phyloP scores from a whole-genome alignment of 2,113 vertebrate species.

The Alexandromys fortis region DNA sequence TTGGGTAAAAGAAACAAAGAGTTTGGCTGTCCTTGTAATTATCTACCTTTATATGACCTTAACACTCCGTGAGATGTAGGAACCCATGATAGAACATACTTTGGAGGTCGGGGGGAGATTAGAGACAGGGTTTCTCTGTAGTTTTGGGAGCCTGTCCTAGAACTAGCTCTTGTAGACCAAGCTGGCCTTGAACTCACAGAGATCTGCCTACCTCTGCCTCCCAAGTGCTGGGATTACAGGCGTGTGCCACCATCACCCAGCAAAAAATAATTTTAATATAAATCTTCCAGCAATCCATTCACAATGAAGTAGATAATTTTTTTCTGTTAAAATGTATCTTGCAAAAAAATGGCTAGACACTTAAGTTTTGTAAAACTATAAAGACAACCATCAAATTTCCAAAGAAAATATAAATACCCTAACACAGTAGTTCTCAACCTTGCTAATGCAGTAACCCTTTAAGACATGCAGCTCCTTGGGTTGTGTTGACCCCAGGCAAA shows the following conservation, averaged over 20 bases:
- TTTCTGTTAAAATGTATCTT: not conserved
- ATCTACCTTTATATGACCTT: not conserved
- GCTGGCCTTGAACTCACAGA: no score
- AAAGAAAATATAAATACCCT: not conserved
- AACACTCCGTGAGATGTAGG: not conserved
- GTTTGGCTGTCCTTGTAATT: not conserved
- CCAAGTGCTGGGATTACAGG: no score
- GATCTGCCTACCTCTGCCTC: no score
- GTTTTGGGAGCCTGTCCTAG: no score
- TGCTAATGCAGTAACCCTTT: not conserved
- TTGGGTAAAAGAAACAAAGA: not conserved
- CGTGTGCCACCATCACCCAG: no score
- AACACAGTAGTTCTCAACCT: not conserved
- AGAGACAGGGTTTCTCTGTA: no score
- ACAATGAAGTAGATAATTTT: not conserved
- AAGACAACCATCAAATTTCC: not conserved
- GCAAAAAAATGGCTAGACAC: not conserved
- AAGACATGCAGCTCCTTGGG: not conserved
- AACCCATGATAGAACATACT: not conserved
- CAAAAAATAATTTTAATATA: not conserved
- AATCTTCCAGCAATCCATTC: not conserved
- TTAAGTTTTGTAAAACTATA: not conserved
- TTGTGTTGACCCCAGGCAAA: not conserved
- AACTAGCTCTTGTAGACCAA: no score
- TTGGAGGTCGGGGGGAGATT: not conserved